Conservation (phyloP, 2,113 vertebrate genomes). For the Indri indri region DNA sequence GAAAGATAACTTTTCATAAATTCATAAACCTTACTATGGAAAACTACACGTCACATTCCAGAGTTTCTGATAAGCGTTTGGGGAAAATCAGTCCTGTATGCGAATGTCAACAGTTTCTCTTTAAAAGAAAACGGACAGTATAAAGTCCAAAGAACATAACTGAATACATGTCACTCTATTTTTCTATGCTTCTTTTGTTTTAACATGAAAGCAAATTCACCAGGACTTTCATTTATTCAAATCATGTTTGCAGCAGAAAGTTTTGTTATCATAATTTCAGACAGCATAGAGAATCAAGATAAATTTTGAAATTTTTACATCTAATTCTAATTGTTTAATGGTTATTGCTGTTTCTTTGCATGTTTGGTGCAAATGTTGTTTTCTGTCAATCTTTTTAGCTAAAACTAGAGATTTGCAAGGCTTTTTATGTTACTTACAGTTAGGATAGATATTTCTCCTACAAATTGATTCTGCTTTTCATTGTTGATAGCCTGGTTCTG, state of each 20-base stretch:
- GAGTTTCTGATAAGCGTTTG: not conserved
- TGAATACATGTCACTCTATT: too few relatives aligned
- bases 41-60: not conserved
- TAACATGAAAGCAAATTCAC: not conserved
- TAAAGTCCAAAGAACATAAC: not conserved
- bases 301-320: not conserved
- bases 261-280: not conserved
- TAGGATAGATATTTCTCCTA: conserved; percentile 22
- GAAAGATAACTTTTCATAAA: not conserved
- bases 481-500: conserved; percentile 20
- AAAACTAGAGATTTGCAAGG: conserved; percentile 59
- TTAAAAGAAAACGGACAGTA: not conserved
- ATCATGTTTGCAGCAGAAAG: not conserved
- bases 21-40: not conserved
- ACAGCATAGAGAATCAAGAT: not conserved
- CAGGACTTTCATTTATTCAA: not conserved
- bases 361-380: not conserved
- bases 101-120: not conserved
- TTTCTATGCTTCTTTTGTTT: too few relatives aligned
- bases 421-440: not conserved
- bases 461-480: conserved; percentile 1
- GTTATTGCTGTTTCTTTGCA: not conserved
- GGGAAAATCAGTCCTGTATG: not conserved
- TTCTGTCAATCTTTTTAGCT: conserved; percentile 73
- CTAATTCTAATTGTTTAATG: not conserved